Base-by-base conservation (phyloP, 2,113 vertebrate genomes). In the Petromus typicus region DNA sequence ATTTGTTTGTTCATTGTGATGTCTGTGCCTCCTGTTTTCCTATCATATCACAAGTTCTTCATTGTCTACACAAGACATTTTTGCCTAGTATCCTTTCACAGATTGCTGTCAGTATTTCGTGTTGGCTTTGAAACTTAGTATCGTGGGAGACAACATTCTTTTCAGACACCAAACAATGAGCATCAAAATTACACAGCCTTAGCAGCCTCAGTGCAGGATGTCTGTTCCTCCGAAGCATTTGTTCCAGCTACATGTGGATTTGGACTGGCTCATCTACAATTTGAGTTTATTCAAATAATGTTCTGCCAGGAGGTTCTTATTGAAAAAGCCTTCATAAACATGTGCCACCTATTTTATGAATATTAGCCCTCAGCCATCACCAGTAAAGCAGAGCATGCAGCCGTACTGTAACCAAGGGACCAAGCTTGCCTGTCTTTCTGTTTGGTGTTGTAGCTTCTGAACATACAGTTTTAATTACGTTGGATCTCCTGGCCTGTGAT, bases 381-480 rank as follows among this genome's bases (percentile, higher is more conserved):
- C 40, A 93, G 34, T 54, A 63, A 95, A 66, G 95, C 93, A 84
- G 86, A 96, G 34, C 59, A 45, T 69, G 75, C 51, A 81, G 59
- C 73, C 64, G 30, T 71, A 32, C 45, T 61, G 37, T 64, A 93
- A 64, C 57, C 51, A 75, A 40, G 56, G 32, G 85, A 20, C 45
- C 75, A 83, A 78, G n/a, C 37, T 23, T 61, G 11, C 64, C 93
- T 78, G 20, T 78, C 88, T 91, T 91, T 73, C 69, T 92, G 43
- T 89, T 96, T 92, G 93, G 82, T 71, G 37, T 45, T 92, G 63
- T 95, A 25, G n/a, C 71, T 69, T 94, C 84, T 79, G 85, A 90
- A 81, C 92, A 96, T 56, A 67, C 61, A n/a, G 32, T 95, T 96
- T 93, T 92, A 91, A 94, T 95, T 97, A 90, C 71, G 37, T 63